Base-by-base conservation (phyloP, 2,888 invertebrate genomes). In the Alsophila aescularia region DNA sequence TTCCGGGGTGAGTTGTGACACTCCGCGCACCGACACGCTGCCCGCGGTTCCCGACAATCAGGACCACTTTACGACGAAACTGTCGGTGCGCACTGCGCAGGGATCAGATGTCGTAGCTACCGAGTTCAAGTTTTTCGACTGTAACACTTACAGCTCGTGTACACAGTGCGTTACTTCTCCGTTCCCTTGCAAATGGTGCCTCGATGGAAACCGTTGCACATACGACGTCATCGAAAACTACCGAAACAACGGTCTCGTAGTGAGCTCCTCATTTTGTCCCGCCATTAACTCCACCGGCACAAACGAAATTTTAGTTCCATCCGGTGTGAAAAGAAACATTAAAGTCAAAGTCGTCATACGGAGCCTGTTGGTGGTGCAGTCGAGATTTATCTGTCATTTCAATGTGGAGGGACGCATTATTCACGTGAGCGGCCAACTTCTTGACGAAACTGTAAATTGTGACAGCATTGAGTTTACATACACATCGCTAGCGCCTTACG, bases 121-220 rank as follows among this genome's bases (percentile, higher is more conserved):
- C 5, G 97, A 99, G 87, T 99, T 99, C 83, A 99, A 98, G 31
- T 99, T 99, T 90, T 99, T 98, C 84, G 99, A 99, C 85, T 99
- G 99, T 87, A 97, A 97, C 81, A 97, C 98, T 21, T 99, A 99
- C 91, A 96, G 96, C 72, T 98, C 98, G 58, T 99, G 99, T 86
- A 98, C 98, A 7, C 95, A 96, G 74, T 99, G 99, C 90, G 98
- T 99, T 12, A 96, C 97, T 44, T 98, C 98, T 12, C 96, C 96
- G 49, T 99, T 98, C 83, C 98, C 99, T 0, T 99, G 99, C 84
- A 98, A 99, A 83, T 98, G 99, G 99, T 99, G 99, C 85, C 98
- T 98, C 15, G 97, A 98, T 79, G 97, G 97, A 9, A 98, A 98
- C 87, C 94, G 97, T 51, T 99, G 99, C 85, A 98, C 98, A 0